A percentile compares a stretch with the other conserved stretches of the same genome.
phyloP scores from a whole-genome alignment of 2,113 vertebrate genomes.

The Nesospiza acunhae region DNA sequence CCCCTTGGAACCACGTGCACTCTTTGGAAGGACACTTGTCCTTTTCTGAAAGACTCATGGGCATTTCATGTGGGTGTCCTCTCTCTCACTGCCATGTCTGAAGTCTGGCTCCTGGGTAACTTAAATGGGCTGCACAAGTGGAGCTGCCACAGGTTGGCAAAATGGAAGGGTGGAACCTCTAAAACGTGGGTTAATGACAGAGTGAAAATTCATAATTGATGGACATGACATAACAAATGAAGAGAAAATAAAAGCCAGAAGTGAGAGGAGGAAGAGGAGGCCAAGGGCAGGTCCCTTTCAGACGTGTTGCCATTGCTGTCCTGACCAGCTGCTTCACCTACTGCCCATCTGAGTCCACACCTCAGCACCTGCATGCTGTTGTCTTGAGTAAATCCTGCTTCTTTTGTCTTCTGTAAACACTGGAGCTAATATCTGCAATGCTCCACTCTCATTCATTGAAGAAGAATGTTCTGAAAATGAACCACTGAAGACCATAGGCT shows the following conservation, averaged over 20 bases:
- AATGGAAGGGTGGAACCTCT: not conserved
- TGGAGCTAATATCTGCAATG: not conserved
- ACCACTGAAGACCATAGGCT: not conserved
- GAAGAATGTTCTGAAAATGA: constrained; percentile 37
- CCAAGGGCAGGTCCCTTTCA: not conserved
- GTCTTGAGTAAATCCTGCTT: not conserved
- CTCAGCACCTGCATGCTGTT: not conserved
- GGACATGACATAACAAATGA: not conserved
- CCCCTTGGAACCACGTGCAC: not conserved
- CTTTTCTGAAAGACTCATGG: not conserved
- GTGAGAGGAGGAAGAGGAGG: not conserved
- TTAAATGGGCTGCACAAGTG: not conserved
- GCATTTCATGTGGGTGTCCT: not conserved
- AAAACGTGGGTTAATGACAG: rapidly evolving
- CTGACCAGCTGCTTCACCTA: not conserved
- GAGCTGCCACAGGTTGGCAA: not conserved
- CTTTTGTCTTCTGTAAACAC: not conserved
- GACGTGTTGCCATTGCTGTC: rapidly evolving
- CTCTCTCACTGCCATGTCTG: not conserved
- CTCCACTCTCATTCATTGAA: not conserved
- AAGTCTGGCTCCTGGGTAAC: not conserved
- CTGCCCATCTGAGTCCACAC: not conserved
- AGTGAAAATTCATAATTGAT: not conserved
- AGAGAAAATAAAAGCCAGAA: not conserved
- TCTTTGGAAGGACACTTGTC: not conserved